Percentiles rank a stretch among this genome's conserved stretches.
These are phyloP conservation scores for Panurus biarmicus DNA, from an alignment of 2,113 vertebrate species.

Conservation along the genomic window DNA sequence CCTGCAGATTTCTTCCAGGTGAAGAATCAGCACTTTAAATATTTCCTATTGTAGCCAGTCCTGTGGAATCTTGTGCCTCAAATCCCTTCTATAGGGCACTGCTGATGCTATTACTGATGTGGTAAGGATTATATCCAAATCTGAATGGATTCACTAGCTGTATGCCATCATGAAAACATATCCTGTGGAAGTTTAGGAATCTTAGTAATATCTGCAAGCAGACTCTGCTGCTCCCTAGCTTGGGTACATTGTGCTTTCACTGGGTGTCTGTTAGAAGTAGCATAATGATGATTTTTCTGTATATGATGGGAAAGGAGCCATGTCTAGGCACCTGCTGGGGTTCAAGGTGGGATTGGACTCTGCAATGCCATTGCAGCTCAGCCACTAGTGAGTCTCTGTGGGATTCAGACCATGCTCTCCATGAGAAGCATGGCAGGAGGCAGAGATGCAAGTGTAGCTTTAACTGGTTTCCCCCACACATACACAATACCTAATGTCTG, in stretches of 20 bases:
- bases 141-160: neutral
- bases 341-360: neutral
- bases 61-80: neutral
- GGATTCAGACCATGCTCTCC: neutral
- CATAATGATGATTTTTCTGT: neutral
- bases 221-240: neutral
- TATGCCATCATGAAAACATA: neutral
- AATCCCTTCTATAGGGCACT: neutral
- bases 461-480: neutral
- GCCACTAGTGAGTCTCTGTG: neutral
- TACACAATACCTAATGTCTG: neutral
- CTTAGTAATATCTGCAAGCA: neutral
- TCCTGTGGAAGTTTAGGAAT: neutral
- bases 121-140: neutral
- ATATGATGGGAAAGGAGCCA: neutral
- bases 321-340: neutral
- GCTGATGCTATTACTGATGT: neutral
- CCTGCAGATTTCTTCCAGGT: neutral
- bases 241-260: fast-evolving
- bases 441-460: neutral
- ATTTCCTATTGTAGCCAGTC: neutral
- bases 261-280: neutral
- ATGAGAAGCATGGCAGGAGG: neutral
- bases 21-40: neutral
- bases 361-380: neutral